These are phyloP conservation scores for Xylota segnis DNA, from an alignment of 2,888 invertebrate species.

Conservation along the genomic window DNA sequence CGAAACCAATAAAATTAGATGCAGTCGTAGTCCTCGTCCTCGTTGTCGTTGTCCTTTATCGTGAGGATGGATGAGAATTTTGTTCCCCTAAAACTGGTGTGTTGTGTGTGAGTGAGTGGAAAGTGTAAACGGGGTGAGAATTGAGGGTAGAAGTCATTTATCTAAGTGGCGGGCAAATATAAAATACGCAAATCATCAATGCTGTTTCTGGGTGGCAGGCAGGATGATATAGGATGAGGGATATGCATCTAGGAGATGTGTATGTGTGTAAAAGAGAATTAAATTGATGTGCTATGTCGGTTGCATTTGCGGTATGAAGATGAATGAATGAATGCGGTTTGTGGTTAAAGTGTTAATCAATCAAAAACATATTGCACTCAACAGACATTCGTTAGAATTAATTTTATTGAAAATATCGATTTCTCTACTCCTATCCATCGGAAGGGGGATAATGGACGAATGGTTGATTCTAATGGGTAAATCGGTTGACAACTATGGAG, in stretches of 20 bases:
- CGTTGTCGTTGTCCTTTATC: not conserved
- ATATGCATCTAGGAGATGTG: conserved; percentile 28
- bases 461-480: no score
- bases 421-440: not conserved
- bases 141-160: conserved; percentile 19
- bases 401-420: conserved; percentile 25
- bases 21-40: not conserved
- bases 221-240: not conserved
- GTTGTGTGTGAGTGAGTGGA: not conserved
- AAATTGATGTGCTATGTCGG: conserved; percentile 19
- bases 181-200: conserved; percentile 49
- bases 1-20: conserved; percentile 29
- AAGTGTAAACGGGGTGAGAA: conserved; percentile 1
- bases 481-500: no score
- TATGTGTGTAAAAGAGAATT: not conserved
- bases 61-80: not conserved
- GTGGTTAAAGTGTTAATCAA: conserved; percentile 40
- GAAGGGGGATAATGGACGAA: no score
- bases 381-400: not conserved
- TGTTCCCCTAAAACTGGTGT: not conserved
- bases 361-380: conserved; percentile 38
- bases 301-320: conserved; percentile 22
- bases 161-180: conserved; percentile 45
- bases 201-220: not conserved
- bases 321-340: conserved; percentile 35